These are phyloP conservation scores for Sabatieria punctata DNA, from an alignment of 2,888 invertebrate genomes.

Conservation along the genomic window DNA sequence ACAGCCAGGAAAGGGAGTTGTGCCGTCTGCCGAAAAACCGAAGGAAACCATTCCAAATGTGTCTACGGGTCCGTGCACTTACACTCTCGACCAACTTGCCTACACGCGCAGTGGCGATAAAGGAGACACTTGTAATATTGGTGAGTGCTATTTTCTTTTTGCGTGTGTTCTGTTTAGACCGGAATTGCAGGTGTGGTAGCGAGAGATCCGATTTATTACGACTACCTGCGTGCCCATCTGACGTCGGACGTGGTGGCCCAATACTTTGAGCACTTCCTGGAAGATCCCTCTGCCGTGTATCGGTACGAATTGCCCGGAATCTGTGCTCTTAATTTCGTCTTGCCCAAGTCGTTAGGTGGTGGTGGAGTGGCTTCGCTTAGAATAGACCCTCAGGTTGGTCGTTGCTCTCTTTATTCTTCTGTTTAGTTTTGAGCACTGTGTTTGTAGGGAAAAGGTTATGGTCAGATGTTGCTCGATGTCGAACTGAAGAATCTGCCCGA, in stretches of 20 bases:
- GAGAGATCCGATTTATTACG: slow-evolving; percentile 32
- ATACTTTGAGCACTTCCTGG: slow-evolving; percentile 35
- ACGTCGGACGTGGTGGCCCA: slow-evolving; percentile 33
- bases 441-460: slow-evolving; percentile 37
- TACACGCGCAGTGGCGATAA: slow-evolving; percentile 41
- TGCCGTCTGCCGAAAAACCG: too few species aligned
- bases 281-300: neutral
- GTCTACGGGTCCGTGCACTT: too few species aligned
- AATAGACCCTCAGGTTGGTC: slow-evolving; percentile 35
- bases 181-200: slow-evolving; percentile 36
- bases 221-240: slow-evolving; percentile 33
- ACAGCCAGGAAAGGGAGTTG: too few species aligned
- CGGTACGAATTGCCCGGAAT: slow-evolving; percentile 36
- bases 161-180: too few species aligned
- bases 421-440: slow-evolving; percentile 4
- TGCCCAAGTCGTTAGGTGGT: slow-evolving; percentile 37
- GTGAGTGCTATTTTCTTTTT: slow-evolving; percentile 15
- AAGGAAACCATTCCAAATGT: too few species aligned
- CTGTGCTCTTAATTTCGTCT: slow-evolving; percentile 37
- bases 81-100: slow-evolving; percentile 36
- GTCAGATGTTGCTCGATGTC: slow-evolving; percentile 34
- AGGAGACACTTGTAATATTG: slow-evolving; percentile 38
- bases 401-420: neutral
- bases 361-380: slow-evolving; percentile 39
- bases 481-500: neutral